A percentile compares a stretch with the other conserved stretches of the same genome.
Conservation (phyloP, 1,140 invertebrate genomes). For the Drosophila parvula region DNA sequence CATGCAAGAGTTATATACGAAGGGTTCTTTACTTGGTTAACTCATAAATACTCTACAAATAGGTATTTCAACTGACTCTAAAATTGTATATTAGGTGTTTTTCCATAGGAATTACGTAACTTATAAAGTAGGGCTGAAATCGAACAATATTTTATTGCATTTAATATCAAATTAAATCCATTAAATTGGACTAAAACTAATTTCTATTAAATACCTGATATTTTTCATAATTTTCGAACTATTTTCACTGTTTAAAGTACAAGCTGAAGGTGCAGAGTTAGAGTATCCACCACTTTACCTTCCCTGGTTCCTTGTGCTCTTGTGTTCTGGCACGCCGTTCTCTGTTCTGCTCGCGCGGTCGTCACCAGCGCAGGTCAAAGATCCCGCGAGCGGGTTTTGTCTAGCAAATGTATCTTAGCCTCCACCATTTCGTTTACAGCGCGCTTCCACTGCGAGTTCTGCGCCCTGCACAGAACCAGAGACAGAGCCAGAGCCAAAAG, state of each 20-base stretch:
- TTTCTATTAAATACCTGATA: neutral
- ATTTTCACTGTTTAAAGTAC: constrained; percentile 20
- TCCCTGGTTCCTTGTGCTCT: neutral
- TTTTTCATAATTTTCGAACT: neutral
- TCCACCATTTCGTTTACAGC: constrained; percentile 56
- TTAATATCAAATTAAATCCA: neutral
- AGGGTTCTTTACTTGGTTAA: neutral
- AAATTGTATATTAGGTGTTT: neutral
- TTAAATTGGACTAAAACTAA: neutral
- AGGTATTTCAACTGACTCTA: no score
- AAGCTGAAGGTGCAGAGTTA: constrained; percentile 12
- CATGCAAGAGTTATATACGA: no score
- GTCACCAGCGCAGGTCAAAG: constrained; percentile 79
- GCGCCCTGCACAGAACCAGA: constrained; percentile 46
- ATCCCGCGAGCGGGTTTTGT: constrained; percentile 80
- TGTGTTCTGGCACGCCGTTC: constrained; percentile 6
- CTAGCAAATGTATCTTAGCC: constrained; percentile 67
- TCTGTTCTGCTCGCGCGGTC: constrained; percentile 63
- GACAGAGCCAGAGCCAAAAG: constrained; percentile 27
- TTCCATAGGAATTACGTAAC: neutral
- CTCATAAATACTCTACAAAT: constrained; percentile 19
- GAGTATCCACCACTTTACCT: constrained; percentile 51
- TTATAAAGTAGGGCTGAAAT: neutral
- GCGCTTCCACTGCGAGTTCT: constrained; percentile 56
- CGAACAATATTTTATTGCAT: no score